Base-by-base conservation (phyloP, 2,888 invertebrate species). In the Fragum whitleyi region DNA sequence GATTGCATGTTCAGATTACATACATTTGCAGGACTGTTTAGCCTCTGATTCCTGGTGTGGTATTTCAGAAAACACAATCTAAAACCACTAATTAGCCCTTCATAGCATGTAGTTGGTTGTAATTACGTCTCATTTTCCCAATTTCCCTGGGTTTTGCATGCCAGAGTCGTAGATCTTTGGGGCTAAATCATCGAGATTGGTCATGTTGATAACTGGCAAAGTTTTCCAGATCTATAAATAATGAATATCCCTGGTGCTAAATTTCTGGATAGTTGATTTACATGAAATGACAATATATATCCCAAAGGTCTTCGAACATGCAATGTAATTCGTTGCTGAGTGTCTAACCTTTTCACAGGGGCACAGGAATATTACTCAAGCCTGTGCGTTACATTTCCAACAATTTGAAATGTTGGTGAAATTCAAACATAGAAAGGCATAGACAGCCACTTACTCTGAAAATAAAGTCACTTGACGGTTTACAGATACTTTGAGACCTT, bases 141-240 rank as follows among this genome's bases (percentile, higher is more conserved):
- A 29, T 61, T 61, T 28, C 16, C 57, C 57, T 28, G 23, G 57
- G 26, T 57, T 47, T 47, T 47, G 47, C 47, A 47, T 47, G 47
- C 47, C 47, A 47, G 47, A n/a, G 47, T 16, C 47, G 14, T 47
- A 47, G 47, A 47, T 69, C 23, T 39, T 26, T n/a, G 26, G 68
- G 68, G 28, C 57, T 29, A n/a, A 57, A 36, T 57, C 32, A 72
- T 72, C 23, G 21, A 72, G 72, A 72, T 72, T 47, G 39, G 57
- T 61, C 39, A 42, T 21, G 19, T 39, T 61, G 72, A 61, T 72
- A 72, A 47, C 47, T 47, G 36, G 21, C 26, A n/a, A 21, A 29
- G 32, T 47, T 57, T 71, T 69, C 53, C 29, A 39, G 59, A 61
- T 59, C n/a, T 72, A 72, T 72, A 61, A 72, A 61, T 61, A 59